phyloP scores from a whole-genome alignment of 2,888 invertebrate species.

The Ischnura elegans region DNA sequence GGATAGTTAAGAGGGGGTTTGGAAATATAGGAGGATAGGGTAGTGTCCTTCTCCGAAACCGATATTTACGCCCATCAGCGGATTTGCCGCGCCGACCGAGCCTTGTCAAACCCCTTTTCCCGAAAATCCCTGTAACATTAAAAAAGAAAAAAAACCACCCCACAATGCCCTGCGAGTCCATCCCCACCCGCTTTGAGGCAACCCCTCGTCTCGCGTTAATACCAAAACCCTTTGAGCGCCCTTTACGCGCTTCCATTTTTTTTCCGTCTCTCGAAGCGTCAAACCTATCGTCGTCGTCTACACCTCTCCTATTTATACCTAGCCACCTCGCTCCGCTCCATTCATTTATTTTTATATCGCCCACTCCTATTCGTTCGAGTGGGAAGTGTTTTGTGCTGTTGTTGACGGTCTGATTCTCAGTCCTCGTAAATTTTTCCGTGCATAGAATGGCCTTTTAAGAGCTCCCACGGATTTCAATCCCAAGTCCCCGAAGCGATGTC shows the following conservation, averaged over 20 bases:
- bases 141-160: not conserved
- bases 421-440: not conserved
- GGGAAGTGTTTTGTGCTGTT: slow-evolving; percentile 4
- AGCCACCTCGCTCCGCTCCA: not conserved
- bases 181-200: not conserved
- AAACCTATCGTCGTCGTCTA: not conserved
- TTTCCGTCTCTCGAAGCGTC: not conserved
- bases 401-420: not conserved
- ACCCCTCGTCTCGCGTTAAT: not conserved
- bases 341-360: slow-evolving; percentile 2
- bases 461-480: not conserved
- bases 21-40: not conserved
- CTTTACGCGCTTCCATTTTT: slow-evolving; percentile 4
- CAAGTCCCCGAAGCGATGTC: not conserved
- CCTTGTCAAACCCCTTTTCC: slow-evolving; percentile 24
- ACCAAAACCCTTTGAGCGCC: not conserved
- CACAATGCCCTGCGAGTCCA: not conserved
- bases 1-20: not conserved
- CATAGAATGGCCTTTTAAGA: not conserved
- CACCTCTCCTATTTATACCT: not conserved
- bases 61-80: slow-evolving; percentile 30
- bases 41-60: not conserved
- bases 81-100: slow-evolving; percentile 22
- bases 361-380: not conserved
- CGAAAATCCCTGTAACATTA: slow-evolving; percentile 22